Evolutionary conservation across 2,888 invertebrate species (phyloP).

Genomic region (Acanthosepion esculentum): DNA sequence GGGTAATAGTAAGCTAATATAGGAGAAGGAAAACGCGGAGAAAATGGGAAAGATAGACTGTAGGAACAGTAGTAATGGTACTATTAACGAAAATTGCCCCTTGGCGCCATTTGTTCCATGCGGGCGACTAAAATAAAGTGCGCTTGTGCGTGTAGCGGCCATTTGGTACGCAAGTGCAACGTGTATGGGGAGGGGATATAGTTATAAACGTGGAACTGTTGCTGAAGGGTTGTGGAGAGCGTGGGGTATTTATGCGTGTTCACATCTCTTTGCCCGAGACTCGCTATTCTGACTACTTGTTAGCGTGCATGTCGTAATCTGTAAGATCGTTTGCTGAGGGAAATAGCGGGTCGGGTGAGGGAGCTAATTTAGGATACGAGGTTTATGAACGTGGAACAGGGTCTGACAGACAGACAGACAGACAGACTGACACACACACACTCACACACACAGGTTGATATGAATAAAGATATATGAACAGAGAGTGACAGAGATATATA

Average conservation of each 20-base stretch:
- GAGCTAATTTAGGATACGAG: background rate
- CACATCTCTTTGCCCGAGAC: background rate
- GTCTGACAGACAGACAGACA: background rate
- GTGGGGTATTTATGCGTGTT: background rate
- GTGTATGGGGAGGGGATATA: background rate
- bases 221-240: background rate
- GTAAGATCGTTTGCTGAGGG: background rate
- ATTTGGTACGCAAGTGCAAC: background rate
- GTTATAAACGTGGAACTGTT: background rate
- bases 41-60: background rate
- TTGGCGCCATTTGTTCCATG: background rate
- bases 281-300: background rate
- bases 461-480: background rate
- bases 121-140: conserved; percentile 21
- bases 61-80: background rate
- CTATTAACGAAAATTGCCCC: background rate
- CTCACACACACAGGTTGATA: background rate
- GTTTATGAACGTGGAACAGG: background rate
- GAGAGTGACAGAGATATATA: background rate
- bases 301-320: background rate
- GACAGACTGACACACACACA: no score
- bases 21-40: background rate
- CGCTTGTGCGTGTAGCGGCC: conserved; percentile 9
- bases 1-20: no score
- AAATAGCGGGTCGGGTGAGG: background rate